Base-by-base conservation (phyloP, 2,888 invertebrate species). In the Ditula angustiorana region DNA sequence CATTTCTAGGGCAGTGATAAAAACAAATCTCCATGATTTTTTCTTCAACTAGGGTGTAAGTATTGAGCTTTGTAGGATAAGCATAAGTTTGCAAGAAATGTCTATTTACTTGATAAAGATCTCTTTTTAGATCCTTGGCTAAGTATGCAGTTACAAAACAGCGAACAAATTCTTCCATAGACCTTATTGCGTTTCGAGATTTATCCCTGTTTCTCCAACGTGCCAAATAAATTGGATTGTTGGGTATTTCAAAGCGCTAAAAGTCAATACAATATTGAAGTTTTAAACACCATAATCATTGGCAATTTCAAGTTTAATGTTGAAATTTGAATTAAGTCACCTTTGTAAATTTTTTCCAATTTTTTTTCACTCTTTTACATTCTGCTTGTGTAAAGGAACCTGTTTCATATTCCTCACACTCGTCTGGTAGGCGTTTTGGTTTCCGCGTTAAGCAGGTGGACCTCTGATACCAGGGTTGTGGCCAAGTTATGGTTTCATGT, bases 381-480 rank as follows among this genome's bases (percentile, higher is more conserved):
- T 71, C 71, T 2, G 41, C 55, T 30, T 57, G 41, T 3, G 60
- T 68, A 13, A 71, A 64, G 10, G 37, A 26, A n/a, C 64, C 69
- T 1, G 16, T 57, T 4, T 35, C 33, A 50, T 53, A 66, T 19
- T 30, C 11, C n/a, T 64, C 30, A 1, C 30, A 11, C 5, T 30
- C 37, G 23, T 60, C n/a, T 41, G 33, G 53, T 1, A 23, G 28
- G 3, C 1, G 16, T n/a, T 59, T 60, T 10, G 61, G 56, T n/a
- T 41, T 49, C 26, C 67, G 44, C 10, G 69, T 64, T 46, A 69
- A 41, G 5, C 49, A 23, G n/a, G 10, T 44, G 5, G 67, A 56
- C 10, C n/a, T n/a, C 37, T 71, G 71, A 49, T 71, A 71, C 68
- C 65, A 66, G 8, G 71, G 71, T 19, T 52, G 67, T 13, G 41